These are phyloP conservation scores for Fragum whitleyi DNA, from an alignment of 2,888 invertebrate species.

Conservation along the genomic window DNA sequence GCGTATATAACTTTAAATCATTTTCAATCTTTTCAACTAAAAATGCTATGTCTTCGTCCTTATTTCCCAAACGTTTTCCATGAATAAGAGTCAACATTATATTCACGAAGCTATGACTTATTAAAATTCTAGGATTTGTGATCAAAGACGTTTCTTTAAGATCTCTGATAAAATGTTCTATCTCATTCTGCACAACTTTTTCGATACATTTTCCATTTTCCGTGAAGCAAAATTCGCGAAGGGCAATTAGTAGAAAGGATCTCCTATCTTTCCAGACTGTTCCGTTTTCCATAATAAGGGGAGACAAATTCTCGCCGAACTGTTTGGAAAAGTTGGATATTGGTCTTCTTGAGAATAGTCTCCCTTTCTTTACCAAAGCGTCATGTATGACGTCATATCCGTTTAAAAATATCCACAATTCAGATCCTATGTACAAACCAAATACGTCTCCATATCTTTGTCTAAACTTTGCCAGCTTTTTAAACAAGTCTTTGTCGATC, in stretches of 20 bases:
- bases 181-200: slow-evolving; percentile 30
- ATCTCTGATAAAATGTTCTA: slow-evolving; percentile 1
- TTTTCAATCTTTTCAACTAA: neutral
- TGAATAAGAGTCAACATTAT: neutral
- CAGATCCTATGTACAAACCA: slow-evolving; percentile 44
- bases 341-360: slow-evolving; percentile 34
- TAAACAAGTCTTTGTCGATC: slow-evolving; percentile 27
- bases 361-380: slow-evolving; percentile 51
- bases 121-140: neutral
- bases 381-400: slow-evolving; percentile 54
- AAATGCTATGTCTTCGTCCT: neutral
- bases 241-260: slow-evolving; percentile 23
- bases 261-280: slow-evolving; percentile 51
- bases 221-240: slow-evolving; percentile 44
- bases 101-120: neutral
- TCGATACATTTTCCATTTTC: slow-evolving; percentile 38
- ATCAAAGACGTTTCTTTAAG: neutral
- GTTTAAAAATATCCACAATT: slow-evolving; percentile 47
- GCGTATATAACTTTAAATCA: neutral
- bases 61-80: neutral
- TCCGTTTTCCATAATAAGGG: slow-evolving; percentile 38
- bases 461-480: slow-evolving; percentile 22
- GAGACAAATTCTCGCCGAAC: neutral
- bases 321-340: neutral
- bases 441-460: slow-evolving; percentile 51